Base-by-base conservation (phyloP, 2,888 invertebrate species). In the Tanytarsus gracilentus region DNA sequence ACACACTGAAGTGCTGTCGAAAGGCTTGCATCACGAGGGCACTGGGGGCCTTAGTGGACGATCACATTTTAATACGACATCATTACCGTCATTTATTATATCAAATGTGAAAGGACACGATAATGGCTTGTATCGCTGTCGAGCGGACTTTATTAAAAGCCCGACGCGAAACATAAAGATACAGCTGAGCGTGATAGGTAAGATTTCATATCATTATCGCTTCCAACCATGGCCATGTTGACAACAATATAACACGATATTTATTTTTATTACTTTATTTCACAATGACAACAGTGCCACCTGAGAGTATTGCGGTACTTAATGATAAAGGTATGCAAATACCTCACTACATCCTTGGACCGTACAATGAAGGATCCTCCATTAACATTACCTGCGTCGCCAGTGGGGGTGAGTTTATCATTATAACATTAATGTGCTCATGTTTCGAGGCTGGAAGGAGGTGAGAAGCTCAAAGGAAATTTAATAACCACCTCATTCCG, bases 111-210 rank as follows among this genome's bases (percentile, higher is more conserved):
- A 80, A 60, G 84, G 85, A 63, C 77, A 78, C 40, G 92, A 93
- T 69, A 86, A 84, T 1, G 92, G 90, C 11, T 78, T 88, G 63
- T 92, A 92, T 75, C 79, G 90, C 63, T 93, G 93, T 75, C 78
- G 93, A 62, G 90, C 92, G 5, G 93, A 93, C 77, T 93, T 92
- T 77, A 86, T 86, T 71, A 86, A 88, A 71, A 88, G 90, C 9
- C 92, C 91, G 0, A 93, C 92, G 2, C 81, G 89, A 66, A 90
- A 92, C 72, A 80, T 87, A 67, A 84, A 86, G 76, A 87, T 92
- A 74, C 90, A 90, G 75, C 82, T 93, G 68, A 89, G 88, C 66
- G 86, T 93, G 66, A 88, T 92, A 70, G 85, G 92, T 92, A 76
- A 88, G 90, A 30, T n/a, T 49, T 26, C 9, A 27, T 23, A n/a